Conservation (phyloP, 2,113 vertebrate genomes). For the Mesembrinibis cayennensis region DNA sequence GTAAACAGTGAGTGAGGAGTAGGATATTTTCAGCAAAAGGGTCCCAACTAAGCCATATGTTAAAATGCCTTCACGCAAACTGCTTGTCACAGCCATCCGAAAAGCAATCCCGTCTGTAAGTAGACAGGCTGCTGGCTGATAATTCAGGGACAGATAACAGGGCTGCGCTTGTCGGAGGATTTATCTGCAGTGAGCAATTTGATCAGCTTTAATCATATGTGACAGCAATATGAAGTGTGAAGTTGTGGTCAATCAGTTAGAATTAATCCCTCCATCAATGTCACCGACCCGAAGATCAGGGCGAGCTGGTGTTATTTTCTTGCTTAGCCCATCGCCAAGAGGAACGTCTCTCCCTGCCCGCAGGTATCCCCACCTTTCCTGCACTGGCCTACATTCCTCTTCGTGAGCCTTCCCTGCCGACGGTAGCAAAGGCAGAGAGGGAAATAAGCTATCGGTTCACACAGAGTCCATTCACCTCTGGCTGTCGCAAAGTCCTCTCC, state of each 20-base stretch:
- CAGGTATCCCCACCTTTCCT: not conserved
- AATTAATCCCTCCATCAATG: conserved; percentile 47
- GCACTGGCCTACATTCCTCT: not conserved
- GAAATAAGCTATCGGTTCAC: not conserved
- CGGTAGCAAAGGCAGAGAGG: not conserved
- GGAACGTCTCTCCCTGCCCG: not conserved
- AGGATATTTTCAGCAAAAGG: not conserved
- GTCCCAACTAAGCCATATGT: not conserved
- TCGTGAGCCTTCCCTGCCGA: not conserved
- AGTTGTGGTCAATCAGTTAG: conserved; percentile 51
- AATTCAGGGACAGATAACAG: not conserved
- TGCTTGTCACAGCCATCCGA: not conserved
- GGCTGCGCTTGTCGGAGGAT: not conserved
- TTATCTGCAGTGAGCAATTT: conserved; percentile 1
- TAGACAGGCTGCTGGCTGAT: not conserved
- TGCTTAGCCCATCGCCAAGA: not conserved
- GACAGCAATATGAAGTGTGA: conserved; percentile 24
- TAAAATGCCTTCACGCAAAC: not conserved
- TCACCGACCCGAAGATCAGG: not conserved
- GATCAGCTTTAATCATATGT: conserved; percentile 44
- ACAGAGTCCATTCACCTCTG: not conserved
- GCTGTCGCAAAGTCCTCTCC: not conserved
- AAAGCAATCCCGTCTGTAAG: not conserved
- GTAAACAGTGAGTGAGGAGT: not conserved
- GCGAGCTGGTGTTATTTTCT: not conserved